phyloP scores from a whole-genome alignment of 2,113 vertebrate species.

The Poeciliopsis occidentalis region DNA sequence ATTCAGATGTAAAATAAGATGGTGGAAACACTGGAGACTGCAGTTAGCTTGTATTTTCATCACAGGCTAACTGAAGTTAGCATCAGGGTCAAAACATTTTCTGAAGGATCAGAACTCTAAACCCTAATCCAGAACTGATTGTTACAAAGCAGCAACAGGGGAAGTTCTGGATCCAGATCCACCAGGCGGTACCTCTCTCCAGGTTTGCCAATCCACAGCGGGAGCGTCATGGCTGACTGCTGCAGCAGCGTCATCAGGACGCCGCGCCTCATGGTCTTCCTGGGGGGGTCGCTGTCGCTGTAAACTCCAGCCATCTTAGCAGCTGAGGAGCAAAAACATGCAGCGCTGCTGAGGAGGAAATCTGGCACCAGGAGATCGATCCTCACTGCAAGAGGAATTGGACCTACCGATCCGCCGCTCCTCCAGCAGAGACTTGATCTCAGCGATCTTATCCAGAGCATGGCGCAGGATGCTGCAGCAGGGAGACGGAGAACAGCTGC shows the following conservation, averaged over 20 bases:
- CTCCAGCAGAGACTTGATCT: conserved; percentile 91
- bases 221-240: conserved; percentile 93
- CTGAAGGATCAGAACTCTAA: too few species aligned
- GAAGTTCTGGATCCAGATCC: conserved; percentile 59
- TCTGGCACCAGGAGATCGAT: background rate
- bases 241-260: conserved; percentile 93
- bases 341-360: background rate
- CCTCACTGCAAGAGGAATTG: background rate
- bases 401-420: conserved; percentile 88
- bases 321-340: conserved; percentile 67
- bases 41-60: too few species aligned
- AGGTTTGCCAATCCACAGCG: conserved; percentile 92
- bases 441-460: conserved; percentile 90
- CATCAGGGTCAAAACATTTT: too few species aligned
- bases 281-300: conserved; percentile 87
- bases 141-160: conserved; percentile 76
- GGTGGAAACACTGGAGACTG: too few species aligned
- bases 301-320: conserved; percentile 90
- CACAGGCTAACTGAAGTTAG: too few species aligned
- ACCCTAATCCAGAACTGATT: too few species aligned
- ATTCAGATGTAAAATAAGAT: too few species aligned
- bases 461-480: conserved; percentile 85
- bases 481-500: background rate
- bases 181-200: conserved; percentile 84
- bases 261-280: conserved; percentile 91